A percentile compares a stretch with the other conserved stretches of the same genome.
These are phyloP conservation scores for Cossypha dichroa DNA, from an alignment of 2,797 vertebrate genomes.

Conservation along the genomic window DNA sequence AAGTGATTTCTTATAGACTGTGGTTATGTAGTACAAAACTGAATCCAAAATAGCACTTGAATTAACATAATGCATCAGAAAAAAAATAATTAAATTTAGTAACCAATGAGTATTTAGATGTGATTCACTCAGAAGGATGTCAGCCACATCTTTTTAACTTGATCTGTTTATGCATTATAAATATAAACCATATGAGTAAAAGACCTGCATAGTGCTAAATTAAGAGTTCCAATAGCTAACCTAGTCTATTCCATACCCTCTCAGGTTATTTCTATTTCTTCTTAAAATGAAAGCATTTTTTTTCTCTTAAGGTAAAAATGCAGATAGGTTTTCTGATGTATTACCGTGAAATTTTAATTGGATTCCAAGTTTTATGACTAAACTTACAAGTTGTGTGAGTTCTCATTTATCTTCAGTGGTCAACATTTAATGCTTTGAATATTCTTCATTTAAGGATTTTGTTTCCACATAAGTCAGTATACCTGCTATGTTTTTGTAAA, in stretches of 20 bases:
- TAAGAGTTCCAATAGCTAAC: background rate
- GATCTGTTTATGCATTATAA: background rate
- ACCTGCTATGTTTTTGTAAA: background rate
- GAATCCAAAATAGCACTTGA: background rate
- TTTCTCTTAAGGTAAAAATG: background rate
- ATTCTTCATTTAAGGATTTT: background rate
- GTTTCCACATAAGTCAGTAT: background rate
- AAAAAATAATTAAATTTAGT: background rate
- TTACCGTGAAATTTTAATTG: background rate
- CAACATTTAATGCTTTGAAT: background rate
- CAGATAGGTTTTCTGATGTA: background rate
- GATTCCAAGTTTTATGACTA: background rate
- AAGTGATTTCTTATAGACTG: background rate
- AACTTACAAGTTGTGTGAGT: background rate
- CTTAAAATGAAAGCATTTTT: background rate
- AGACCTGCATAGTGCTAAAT: background rate
- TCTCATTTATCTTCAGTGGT: background rate
- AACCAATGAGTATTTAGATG: background rate
- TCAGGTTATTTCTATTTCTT: background rate
- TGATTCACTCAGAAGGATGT: background rate
- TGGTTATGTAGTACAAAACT: background rate
- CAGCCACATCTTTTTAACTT: background rate
- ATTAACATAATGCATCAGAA: background rate
- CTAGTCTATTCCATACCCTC: background rate
- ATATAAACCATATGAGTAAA: background rate